Conservation (phyloP, 2,113 vertebrate genomes). For the Ciconia boyciana region DNA sequence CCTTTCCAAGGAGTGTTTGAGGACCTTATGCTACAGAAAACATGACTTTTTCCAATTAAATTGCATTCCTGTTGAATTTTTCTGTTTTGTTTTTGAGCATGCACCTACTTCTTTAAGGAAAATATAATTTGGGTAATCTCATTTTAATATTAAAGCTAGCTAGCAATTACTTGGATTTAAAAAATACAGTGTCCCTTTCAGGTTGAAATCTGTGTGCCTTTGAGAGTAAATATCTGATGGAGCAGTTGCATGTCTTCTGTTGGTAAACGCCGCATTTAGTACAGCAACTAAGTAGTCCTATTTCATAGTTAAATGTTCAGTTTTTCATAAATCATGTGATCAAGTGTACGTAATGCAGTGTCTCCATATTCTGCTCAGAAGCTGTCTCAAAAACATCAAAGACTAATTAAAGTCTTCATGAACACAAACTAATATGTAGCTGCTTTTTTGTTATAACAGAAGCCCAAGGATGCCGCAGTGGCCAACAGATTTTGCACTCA, state of each 20-base stretch:
- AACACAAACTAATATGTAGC: background rate
- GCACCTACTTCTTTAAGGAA: background rate
- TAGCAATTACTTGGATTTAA: background rate
- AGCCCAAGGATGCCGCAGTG: background rate
- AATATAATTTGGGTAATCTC: background rate
- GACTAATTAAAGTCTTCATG: background rate
- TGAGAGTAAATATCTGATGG: background rate
- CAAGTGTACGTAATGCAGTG: background rate
- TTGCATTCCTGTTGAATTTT: background rate
- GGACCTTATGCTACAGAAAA: background rate
- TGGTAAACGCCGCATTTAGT: background rate
- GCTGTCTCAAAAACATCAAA: background rate
- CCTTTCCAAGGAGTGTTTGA: rapidly evolving
- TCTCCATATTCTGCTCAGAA: rapidly evolving
- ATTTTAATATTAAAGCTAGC: background rate
- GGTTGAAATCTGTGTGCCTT: background rate
- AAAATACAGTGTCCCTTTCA: background rate
- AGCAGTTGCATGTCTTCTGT: background rate
- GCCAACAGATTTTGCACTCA: background rate
- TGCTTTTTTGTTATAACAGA: background rate
- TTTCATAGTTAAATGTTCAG: background rate
- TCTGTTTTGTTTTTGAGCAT: background rate
- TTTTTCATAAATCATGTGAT: background rate
- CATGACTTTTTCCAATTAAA: background rate
- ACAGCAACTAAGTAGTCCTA: background rate